A percentile compares a stretch with the other conserved stretches of the same genome.
Evolutionary conservation across 2,888 invertebrate genomes (phyloP).

Genomic region (Hypomecis punctinalis): DNA sequence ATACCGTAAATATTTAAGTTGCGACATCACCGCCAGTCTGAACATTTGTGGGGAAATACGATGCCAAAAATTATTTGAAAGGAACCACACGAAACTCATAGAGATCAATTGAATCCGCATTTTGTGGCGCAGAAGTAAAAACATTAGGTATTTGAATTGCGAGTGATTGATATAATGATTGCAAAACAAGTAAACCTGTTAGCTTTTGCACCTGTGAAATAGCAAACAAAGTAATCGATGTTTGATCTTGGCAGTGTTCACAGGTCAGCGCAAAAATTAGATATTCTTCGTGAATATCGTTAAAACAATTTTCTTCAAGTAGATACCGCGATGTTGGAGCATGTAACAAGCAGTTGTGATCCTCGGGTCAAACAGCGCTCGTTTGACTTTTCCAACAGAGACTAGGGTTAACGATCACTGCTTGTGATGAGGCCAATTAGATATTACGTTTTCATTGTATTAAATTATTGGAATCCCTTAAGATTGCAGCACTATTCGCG

Average conservation of each 20-base stretch:
- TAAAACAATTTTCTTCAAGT: slow-evolving; percentile 42
- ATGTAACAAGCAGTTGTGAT: slow-evolving; percentile 43
- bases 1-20: slow-evolving; percentile 31
- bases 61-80: slow-evolving; percentile 6
- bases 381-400: slow-evolving; percentile 48
- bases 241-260: slow-evolving; percentile 24
- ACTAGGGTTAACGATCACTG: slow-evolving; percentile 50
- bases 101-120: slow-evolving; percentile 3
- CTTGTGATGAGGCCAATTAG: slow-evolving; percentile 52
- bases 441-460: slow-evolving; percentile 44
- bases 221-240: slow-evolving; percentile 35
- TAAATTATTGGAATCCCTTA: slow-evolving; percentile 38
- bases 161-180: slow-evolving; percentile 30
- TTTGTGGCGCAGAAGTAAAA: slow-evolving; percentile 28
- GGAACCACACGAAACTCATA: not conserved
- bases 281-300: slow-evolving; percentile 36
- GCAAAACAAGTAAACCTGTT: slow-evolving; percentile 35
- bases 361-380: slow-evolving; percentile 47
- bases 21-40: slow-evolving; percentile 20
- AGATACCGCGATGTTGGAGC: slow-evolving; percentile 40
- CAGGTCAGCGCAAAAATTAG: slow-evolving; percentile 36
- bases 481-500: slow-evolving; percentile 23
- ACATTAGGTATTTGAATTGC: slow-evolving; percentile 30
- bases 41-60: slow-evolving; percentile 17
- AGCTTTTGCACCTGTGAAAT: slow-evolving; percentile 29